A percentile compares a stretch with the other conserved stretches of the same genome.
phyloP scores from a whole-genome alignment of 2,888 invertebrate genomes.

The Perizoma affinitatum region DNA sequence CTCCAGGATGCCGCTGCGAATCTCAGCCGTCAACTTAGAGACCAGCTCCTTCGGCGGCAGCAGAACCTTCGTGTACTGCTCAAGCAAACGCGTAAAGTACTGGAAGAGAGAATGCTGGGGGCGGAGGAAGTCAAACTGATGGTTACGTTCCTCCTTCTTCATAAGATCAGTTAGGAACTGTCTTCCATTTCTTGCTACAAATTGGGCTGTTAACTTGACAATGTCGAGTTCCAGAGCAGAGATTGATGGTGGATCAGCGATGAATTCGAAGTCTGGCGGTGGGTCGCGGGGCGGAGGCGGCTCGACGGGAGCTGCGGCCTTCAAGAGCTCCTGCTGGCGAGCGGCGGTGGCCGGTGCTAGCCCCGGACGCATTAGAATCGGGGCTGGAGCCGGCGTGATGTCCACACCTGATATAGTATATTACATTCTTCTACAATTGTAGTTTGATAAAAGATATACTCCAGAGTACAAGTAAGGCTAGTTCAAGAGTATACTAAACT shows the following conservation, averaged over 20 bases:
- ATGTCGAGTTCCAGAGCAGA: slow-evolving; percentile 99
- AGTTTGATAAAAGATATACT: too few relatives aligned
- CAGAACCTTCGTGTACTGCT: slow-evolving; percentile 98
- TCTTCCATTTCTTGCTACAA: slow-evolving; percentile 98
- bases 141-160: slow-evolving; percentile 99
- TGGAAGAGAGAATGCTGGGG: slow-evolving; percentile 99
- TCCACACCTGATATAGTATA: slow-evolving; percentile 48
- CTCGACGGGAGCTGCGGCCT: slow-evolving; percentile 93
- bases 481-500: too few relatives aligned
- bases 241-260: slow-evolving; percentile 99
- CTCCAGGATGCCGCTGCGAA: slow-evolving; percentile 89
- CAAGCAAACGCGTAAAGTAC: slow-evolving; percentile 98
- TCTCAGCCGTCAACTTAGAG: slow-evolving; percentile 90
- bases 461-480: too few relatives aligned
- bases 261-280: slow-evolving; percentile 95
- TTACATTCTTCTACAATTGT: too few relatives aligned
- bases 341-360: slow-evolving; percentile 92
- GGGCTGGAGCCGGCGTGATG: slow-evolving; percentile 44
- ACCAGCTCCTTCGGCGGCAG: slow-evolving; percentile 97
- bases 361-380: slow-evolving; percentile 66
- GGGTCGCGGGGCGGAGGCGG: slow-evolving; percentile 96
- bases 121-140: slow-evolving; percentile 98
- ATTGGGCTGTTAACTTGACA: slow-evolving; percentile 98
- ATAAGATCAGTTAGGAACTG: slow-evolving; percentile 99
- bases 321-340: slow-evolving; percentile 93